Evolutionary conservation across 2,888 invertebrate genomes (phyloP), one percentile per base, ranked within the genome.

Genomic region (Coelopa pilipes): DNA sequence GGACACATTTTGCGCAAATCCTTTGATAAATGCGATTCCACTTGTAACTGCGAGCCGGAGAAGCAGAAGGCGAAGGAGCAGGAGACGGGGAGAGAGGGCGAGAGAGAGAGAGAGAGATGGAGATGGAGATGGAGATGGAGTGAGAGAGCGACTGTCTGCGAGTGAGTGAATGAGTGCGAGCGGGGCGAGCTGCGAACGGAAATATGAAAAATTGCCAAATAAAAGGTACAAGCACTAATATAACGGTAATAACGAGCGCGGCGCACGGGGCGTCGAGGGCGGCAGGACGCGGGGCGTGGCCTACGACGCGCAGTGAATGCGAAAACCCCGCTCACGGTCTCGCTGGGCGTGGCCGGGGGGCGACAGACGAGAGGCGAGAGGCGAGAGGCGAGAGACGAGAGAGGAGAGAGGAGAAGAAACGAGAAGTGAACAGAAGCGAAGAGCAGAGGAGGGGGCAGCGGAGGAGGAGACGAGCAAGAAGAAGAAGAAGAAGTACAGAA

Each of bases 121-220:
- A 57, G 10, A 10, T 10, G 10, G 10, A 13, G 49, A 24, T 49
- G 67, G 46, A 34, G 34, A 65, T 17, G 24, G 50, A 24, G 50
- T 7, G 19, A 21, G 50, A n/a, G 12, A 17, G 24, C 68, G 5
- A 34, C 45, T 55, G 24, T 17, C 63, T 63, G 24, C 11, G 17
- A 19, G 34, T 34, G 34, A 34, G 34, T 34, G 2, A 34, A 7
- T 62, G 50, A 21, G 12, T 17, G 60, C 60, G 24, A 3, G 13
- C 47, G n/a, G 45, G 57, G 7, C 10, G 17, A 53, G 15, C 3
- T 13, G 50, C 70, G 63, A 24, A 57, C 66, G 70, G 50, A 75
- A 75, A 75, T 70, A 75, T 75, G 75, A 75, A 72, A 75, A 75
- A 75, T 75, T 68, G 69, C 68, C 74, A 73, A 57, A 74, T 75